phyloP scores from a whole-genome alignment of 2,888 invertebrate genomes.

The Smittia aterrima region DNA sequence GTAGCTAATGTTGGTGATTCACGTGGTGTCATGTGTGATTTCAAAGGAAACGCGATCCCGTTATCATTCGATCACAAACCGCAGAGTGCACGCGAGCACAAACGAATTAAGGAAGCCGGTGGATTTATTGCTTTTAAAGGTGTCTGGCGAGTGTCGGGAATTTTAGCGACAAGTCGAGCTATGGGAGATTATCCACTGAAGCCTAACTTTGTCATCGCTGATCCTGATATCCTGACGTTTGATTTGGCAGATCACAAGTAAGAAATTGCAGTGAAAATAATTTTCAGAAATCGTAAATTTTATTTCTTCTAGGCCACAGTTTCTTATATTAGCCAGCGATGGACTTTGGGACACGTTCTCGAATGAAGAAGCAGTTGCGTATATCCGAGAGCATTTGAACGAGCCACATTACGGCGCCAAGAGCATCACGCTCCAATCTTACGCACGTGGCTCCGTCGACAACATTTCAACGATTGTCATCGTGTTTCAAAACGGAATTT shows the following conservation, averaged over 20 bases:
- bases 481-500: slow-evolving; percentile 64
- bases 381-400: slow-evolving; percentile 78
- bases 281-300: no score
- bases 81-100: slow-evolving; percentile 86
- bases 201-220: slow-evolving; percentile 90
- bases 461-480: slow-evolving; percentile 93
- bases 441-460: slow-evolving; percentile 88
- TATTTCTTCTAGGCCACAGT: slow-evolving; percentile 71
- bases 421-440: slow-evolving; percentile 85
- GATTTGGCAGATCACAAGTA: slow-evolving; percentile 77
- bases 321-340: slow-evolving; percentile 90
- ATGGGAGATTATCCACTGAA: slow-evolving; percentile 94
- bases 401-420: slow-evolving; percentile 90
- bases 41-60: slow-evolving; percentile 83
- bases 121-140: slow-evolving; percentile 94
- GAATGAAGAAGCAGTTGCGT: slow-evolving; percentile 91
- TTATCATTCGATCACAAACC: slow-evolving; percentile 97
- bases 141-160: slow-evolving; percentile 94
- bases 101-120: slow-evolving; percentile 90
- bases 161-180: slow-evolving; percentile 90
- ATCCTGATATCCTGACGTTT: slow-evolving; percentile 92
- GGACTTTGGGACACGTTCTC: slow-evolving; percentile 96
- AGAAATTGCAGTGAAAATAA: no score
- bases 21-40: slow-evolving; percentile 92
- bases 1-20: slow-evolving; percentile 98